These are phyloP conservation scores for Radopholus similis DNA, from an alignment of 1,140 invertebrate species.

Conservation along the genomic window DNA sequence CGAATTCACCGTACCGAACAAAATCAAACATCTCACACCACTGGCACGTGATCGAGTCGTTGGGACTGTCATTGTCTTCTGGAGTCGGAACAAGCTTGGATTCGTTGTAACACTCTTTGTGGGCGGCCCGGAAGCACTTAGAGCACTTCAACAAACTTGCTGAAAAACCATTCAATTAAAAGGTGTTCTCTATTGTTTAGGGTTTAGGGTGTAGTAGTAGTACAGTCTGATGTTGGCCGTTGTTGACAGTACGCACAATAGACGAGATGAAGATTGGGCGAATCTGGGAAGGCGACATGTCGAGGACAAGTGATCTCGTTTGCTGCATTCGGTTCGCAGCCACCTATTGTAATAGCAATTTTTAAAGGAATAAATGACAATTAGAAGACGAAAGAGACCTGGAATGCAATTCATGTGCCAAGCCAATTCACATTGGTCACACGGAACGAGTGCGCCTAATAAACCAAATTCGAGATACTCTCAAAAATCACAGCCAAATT, in stretches of 20 bases:
- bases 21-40: constrained; percentile 34
- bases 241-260: constrained; percentile 33
- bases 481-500: not conserved
- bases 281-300: constrained; percentile 18
- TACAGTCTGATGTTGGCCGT: not conserved
- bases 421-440: constrained; percentile 30
- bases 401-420: constrained; percentile 30
- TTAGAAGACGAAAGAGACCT: not conserved
- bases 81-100: not conserved
- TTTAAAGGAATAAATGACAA: not conserved
- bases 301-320: constrained; percentile 29
- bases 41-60: constrained; percentile 11
- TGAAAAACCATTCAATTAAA: constrained; percentile 17
- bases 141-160: constrained; percentile 23
- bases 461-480: not conserved
- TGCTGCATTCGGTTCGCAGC: constrained; percentile 9
- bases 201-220: not conserved
- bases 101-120: constrained; percentile 23
- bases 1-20: constrained; percentile 30
- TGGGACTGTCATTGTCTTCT: not conserved
- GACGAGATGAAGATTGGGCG: constrained; percentile 3
- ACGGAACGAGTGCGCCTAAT: constrained; percentile 13
- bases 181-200: not conserved
- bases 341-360: not conserved
- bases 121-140: constrained; percentile 24